Conservation (phyloP, 2,888 invertebrate species). For the Chalcis sispes region DNA sequence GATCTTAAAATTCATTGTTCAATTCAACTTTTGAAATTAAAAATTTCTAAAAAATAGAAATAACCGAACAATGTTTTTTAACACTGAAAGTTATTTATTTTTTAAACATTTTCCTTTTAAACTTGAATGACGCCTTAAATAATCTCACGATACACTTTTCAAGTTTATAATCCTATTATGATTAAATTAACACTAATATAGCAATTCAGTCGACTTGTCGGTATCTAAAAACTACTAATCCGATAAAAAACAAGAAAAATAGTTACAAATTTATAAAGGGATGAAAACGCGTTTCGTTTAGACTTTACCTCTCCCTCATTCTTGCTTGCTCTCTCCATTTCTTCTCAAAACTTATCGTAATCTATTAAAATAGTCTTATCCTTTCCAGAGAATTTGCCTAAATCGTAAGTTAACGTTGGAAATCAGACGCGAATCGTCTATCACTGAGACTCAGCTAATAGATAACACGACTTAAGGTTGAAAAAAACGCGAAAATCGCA, state of each 20-base stretch:
- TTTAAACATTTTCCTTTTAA: background rate
- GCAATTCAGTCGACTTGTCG: no score
- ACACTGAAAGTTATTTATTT: background rate
- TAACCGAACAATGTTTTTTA: background rate
- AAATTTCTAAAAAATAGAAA: background rate
- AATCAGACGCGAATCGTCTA: conserved; percentile 63
- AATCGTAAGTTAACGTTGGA: conserved; percentile 58
- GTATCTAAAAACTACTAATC: no score
- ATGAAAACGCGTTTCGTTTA: conserved; percentile 22
- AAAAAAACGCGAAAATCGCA: conserved; percentile 50
- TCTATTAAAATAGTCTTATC: conserved; percentile 40
- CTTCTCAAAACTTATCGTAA: conserved; percentile 33
- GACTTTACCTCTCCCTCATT: background rate
- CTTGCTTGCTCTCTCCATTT: conserved; percentile 9
- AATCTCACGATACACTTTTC: no score
- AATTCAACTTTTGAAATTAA: conserved; percentile 2
- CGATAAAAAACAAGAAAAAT: conserved; percentile 6
- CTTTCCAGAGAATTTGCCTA: conserved; percentile 60
- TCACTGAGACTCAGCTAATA: conserved; percentile 62
- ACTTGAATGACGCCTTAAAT: background rate
- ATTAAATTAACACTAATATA: no score
- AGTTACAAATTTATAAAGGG: conserved; percentile 21
- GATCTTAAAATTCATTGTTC: conserved; percentile 14
- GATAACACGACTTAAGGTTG: conserved; percentile 61
- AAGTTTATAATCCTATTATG: background rate